Percentiles rank a stretch among this genome's conserved stretches.
phyloP scores from a whole-genome alignment of 2,113 vertebrate species.

The Calidris pygmaea region DNA sequence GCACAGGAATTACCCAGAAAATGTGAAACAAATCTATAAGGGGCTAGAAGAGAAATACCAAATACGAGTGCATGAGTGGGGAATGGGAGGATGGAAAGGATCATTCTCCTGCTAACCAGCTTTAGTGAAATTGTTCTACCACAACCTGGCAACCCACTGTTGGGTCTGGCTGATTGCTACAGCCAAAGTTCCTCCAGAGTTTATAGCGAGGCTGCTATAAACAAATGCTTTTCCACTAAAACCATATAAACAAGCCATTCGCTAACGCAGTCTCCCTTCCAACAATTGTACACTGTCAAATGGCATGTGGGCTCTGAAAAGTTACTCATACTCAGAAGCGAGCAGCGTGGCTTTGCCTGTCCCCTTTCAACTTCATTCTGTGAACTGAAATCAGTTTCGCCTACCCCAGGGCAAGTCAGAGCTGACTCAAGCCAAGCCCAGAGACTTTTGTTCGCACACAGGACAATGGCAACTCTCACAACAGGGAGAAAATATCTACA shows the following conservation, averaged over 20 bases:
- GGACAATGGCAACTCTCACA: neutral
- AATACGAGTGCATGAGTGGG: neutral
- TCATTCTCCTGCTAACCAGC: neutral
- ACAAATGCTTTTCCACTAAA: slow-evolving; percentile 54
- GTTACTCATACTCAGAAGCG: neutral
- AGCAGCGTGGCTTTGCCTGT: neutral
- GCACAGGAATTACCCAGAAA: neutral
- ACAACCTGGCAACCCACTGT: neutral
- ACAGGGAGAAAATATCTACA: neutral
- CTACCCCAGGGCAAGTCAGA: neutral
- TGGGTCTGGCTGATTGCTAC: neutral
- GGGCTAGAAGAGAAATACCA: neutral
- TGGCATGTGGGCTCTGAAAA: neutral
- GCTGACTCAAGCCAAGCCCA: neutral
- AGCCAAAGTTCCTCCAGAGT: neutral
- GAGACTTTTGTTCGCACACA: neutral
- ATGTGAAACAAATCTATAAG: neutral
- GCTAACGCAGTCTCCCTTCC: neutral
- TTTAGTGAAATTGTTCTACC: neutral
- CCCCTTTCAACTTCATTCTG: neutral
- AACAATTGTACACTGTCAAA: neutral
- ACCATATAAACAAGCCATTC: slow-evolving; percentile 32
- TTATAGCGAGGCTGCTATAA: slow-evolving; percentile 6
- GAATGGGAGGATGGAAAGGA: neutral
- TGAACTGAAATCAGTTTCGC: neutral